Percentiles rank a stretch among this genome's conserved stretches.
phyloP scores from a whole-genome alignment of 2,888 invertebrate species.

The Geophilus truncorum region DNA sequence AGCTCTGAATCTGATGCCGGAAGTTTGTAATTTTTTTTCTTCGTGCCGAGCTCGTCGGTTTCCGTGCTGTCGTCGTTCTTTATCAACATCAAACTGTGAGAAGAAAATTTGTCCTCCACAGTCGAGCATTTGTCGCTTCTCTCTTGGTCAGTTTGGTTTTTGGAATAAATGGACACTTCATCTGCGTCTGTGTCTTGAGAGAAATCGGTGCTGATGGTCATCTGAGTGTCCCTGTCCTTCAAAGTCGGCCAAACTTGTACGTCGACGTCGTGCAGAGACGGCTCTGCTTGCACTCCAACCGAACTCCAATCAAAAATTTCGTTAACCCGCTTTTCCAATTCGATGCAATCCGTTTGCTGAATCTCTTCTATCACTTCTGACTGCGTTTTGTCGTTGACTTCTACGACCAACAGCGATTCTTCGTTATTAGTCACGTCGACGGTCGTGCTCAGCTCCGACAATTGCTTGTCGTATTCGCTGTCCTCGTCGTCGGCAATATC shows the following conservation, averaged over 20 bases:
- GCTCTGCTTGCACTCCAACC: not conserved
- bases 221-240: slow-evolving; percentile 22
- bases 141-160: not conserved
- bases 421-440: not conserved
- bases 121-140: not conserved
- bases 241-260: slow-evolving; percentile 6
- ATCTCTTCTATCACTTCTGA: not conserved
- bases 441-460: not conserved
- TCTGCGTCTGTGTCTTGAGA: not conserved
- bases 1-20: not conserved
- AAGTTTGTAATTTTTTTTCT: not conserved
- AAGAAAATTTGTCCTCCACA: not conserved
- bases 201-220: not conserved
- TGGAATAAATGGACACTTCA: not conserved
- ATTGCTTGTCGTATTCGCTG: not conserved
- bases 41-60: not conserved
- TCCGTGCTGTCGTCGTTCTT: not conserved
- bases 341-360: no score
- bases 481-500: not conserved
- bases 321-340: no score
- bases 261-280: slow-evolving; percentile 1
- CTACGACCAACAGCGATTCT: not conserved
- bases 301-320: not conserved
- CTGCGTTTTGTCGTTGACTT: not conserved
- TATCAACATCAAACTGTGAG: not conserved